phyloP scores from a whole-genome alignment of 2,888 invertebrate genomes.

The Mesorhabditis spiculigera region DNA sequence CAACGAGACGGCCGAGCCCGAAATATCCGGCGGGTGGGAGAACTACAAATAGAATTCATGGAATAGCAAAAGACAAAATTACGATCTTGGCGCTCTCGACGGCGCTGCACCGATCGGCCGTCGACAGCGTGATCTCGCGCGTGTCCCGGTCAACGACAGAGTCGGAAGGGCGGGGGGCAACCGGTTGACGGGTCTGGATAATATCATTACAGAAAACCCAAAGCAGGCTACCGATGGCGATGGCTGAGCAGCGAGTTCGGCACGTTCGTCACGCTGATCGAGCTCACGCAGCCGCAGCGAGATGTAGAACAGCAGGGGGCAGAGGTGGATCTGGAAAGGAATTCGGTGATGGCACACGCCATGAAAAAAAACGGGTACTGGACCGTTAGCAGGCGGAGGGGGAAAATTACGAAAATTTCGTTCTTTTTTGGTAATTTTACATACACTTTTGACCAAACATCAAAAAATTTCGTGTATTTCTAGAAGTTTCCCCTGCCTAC shows the following conservation, averaged over 20 bases:
- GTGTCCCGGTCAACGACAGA: not conserved
- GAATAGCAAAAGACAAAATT: not conserved
- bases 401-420: too few relatives aligned
- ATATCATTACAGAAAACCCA: too few relatives aligned
- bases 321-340: slow-evolving; percentile 1
- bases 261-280: not conserved
- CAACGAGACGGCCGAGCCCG: not conserved
- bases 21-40: not conserved
- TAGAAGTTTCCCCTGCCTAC: not conserved
- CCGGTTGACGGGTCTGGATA: too few relatives aligned
- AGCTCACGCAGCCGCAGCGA: not conserved
- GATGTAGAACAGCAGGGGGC: not conserved
- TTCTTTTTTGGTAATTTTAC: too few relatives aligned
- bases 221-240: too few relatives aligned
- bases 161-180: not conserved
- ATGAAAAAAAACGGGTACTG: too few relatives aligned
- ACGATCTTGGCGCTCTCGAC: slow-evolving; percentile 6
- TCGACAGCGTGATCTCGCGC: not conserved
- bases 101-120: not conserved
- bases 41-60: not conserved
- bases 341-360: too few relatives aligned
- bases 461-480: not conserved
- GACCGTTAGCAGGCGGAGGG: too few relatives aligned
- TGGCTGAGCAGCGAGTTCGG: not conserved
- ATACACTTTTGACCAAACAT: too few relatives aligned